Conservation (phyloP, 2,113 vertebrate genomes). For the Herpailurus yagouaroundi region DNA sequence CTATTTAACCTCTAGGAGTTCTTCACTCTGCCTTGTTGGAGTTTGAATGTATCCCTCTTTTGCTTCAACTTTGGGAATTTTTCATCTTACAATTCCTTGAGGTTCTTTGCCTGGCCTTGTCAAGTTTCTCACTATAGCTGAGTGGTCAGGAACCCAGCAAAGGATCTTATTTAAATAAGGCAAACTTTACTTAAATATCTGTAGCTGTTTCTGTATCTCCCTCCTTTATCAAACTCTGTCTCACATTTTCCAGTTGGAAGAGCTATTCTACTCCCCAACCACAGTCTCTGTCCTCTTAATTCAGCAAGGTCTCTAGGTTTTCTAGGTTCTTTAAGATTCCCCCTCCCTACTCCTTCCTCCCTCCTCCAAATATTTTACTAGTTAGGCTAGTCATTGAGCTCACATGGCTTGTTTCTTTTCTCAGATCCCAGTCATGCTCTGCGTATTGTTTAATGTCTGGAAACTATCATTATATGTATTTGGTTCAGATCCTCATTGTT, state of each 20-base stretch:
- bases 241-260: background rate
- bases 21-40: background rate
- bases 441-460: background rate
- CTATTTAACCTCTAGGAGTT: background rate
- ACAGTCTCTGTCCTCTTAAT: background rate
- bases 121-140: background rate
- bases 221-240: background rate
- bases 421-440: background rate
- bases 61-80: background rate
- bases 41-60: background rate
- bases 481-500: background rate
- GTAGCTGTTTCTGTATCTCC: background rate
- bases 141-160: background rate
- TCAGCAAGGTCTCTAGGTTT: background rate
- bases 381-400: background rate
- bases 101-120: background rate
- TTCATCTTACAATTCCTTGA: background rate
- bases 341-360: accelerated
- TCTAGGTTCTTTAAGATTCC: background rate
- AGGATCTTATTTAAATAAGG: background rate
- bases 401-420: background rate
- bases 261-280: background rate
- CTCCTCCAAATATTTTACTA: background rate
- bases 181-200: background rate
- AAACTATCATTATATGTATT: background rate